These are phyloP conservation scores for Triops longicaudatus DNA, from an alignment of 1,140 invertebrate species.

Conservation along the genomic window DNA sequence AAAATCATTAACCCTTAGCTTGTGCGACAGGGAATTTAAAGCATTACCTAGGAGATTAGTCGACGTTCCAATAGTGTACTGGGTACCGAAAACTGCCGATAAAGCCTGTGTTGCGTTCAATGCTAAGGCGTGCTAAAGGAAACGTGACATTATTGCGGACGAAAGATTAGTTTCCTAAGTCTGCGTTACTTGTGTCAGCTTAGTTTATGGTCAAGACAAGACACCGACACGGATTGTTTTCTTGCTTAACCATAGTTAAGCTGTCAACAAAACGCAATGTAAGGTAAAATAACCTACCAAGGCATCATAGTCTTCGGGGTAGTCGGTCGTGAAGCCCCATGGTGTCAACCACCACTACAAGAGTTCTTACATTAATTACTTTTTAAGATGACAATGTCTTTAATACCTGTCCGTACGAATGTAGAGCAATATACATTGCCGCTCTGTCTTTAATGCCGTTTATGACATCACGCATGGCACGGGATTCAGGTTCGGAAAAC, in stretches of 20 bases:
- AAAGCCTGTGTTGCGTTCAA: conserved; percentile 31
- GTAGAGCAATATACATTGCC: conserved; percentile 65
- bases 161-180: background rate
- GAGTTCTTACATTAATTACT: conserved; percentile 3
- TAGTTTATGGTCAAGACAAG: too few species aligned
- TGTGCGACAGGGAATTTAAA: background rate
- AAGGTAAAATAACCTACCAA: conserved; percentile 31
- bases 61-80: conserved; percentile 34
- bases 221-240: too few species aligned
- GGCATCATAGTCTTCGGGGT: conserved; percentile 35
- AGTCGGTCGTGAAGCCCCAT: conserved; percentile 34
- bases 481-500: conserved; percentile 88
- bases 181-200: too few species aligned
- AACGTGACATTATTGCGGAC: background rate
- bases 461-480: conserved; percentile 50
- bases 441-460: conserved; percentile 38
- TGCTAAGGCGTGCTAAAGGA: conserved; percentile 25
- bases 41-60: conserved; percentile 37
- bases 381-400: background rate
- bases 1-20: background rate
- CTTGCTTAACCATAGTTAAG: too few species aligned
- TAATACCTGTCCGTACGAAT: conserved; percentile 53
- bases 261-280: too few species aligned
- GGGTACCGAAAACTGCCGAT: conserved; percentile 33
- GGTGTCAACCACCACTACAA: conserved; percentile 66